These are phyloP conservation scores for Amiota communis DNA, from an alignment of 2,888 invertebrate genomes.

Conservation along the genomic window DNA sequence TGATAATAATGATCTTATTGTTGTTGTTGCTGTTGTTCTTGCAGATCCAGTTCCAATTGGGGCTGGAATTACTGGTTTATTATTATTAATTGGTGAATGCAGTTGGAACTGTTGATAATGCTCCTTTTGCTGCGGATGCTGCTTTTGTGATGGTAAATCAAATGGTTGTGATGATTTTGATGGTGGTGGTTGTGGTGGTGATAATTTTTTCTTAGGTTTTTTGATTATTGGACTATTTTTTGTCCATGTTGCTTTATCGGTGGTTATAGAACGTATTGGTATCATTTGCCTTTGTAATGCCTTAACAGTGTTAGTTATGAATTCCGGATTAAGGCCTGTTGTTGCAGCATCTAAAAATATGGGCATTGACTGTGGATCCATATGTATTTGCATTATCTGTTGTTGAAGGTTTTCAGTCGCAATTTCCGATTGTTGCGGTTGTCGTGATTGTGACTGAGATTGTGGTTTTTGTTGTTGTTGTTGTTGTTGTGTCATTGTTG, in stretches of 20 bases:
- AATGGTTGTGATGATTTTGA: too few species aligned
- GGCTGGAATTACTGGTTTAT: too few species aligned
- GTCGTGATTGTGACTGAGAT: neutral
- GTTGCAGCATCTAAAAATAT: neutral
- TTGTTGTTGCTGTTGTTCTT: neutral
- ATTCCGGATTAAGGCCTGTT: neutral
- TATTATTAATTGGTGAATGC: too few species aligned
- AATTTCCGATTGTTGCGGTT: neutral
- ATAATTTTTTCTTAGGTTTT: neutral
- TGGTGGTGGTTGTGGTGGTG: neutral
- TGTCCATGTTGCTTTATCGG: neutral
- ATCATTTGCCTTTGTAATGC: neutral
- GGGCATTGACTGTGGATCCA: neutral
- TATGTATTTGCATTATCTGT: neutral
- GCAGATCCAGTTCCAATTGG: neutral
- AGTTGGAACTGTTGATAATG: too few species aligned
- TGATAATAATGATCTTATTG: neutral
- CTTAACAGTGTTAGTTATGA: neutral
- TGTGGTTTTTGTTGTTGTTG: conserved; percentile 23
- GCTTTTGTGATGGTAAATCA: too few species aligned
- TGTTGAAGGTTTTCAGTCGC: neutral
- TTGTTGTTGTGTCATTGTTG: conserved; percentile 5
- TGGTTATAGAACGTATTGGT: neutral
- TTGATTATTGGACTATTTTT: neutral
- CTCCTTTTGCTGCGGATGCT: neutral